Base-by-base conservation (phyloP, 2,797 vertebrate genomes). In the Furcifer pardalis region DNA sequence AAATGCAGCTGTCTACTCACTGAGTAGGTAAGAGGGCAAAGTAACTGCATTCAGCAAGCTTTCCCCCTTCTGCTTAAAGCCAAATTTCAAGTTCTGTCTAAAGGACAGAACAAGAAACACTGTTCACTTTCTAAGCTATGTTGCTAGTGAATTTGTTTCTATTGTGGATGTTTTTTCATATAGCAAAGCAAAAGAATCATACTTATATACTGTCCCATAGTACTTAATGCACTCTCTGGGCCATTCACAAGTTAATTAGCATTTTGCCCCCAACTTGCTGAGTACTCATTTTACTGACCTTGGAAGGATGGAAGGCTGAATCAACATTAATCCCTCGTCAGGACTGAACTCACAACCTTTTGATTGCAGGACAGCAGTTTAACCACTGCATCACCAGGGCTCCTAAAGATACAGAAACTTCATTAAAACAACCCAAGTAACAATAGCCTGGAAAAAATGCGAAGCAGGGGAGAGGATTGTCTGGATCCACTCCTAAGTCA, bases 1-100 rank as follows among this genome's bases (percentile, higher is more conserved):
- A 80, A 84, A 81, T 6, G 80, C 52, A 71, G 52, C 52, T 87
- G 23, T 79, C 23, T 68, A 68, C 25, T 75, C 44, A 79, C 23
- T 42, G 17, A 21, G 17, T 32, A 81, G 63, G 32, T n/a, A 76
- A 77, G 73, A 56, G 60, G 32, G 40, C 35, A 72, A 77, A 82
- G 73, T 42, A 27, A 12, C 73, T 17, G 23, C 3, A 4, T 63
- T 73, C 65, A 75, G 10, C 32, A 65, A 62, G 52, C 21, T 21
- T 19, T 35, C 52, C 52, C 52, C 52, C 23, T 69, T 40, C 25
- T 56, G 32, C 42, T 40, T 19, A 65, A 79, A 73, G 42, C 78
- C 72, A 68, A 76, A 60, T 40, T 35, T 80, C 75, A 71, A 15
- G 56, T 72, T 71, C 32, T 72, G n/a, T 30, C 40, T n/a, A 25